Evolutionary conservation across 2,797 vertebrate genomes (phyloP).

Genomic region (Aselliscus stoliczkanus): DNA sequence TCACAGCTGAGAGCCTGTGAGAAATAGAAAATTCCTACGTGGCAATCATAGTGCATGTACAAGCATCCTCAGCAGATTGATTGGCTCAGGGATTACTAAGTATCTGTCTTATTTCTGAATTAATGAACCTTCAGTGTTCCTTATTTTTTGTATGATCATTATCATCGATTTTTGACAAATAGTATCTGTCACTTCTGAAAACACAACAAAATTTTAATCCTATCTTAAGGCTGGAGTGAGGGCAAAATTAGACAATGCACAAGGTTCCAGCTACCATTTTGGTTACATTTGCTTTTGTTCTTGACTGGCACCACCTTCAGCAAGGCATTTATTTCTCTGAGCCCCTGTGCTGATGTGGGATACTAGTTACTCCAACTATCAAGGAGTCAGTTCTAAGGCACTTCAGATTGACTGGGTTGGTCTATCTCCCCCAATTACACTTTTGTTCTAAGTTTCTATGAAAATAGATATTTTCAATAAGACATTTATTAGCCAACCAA

Average conservation of each 20-base stretch:
- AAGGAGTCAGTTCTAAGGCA: not conserved
- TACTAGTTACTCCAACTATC: not conserved
- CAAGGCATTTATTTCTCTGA: not conserved
- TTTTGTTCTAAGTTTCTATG: not conserved
- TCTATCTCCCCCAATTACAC: not conserved
- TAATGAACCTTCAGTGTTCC: not conserved
- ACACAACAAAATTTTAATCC: not conserved
- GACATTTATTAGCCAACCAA: not conserved
- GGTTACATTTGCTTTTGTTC: not conserved
- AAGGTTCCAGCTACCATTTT: not conserved
- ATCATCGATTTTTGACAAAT: not conserved
- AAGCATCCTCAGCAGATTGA: accelerated
- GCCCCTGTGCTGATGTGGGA: accelerated
- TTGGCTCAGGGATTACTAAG: not conserved
- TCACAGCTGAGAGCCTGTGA: not conserved
- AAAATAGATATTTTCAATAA: not conserved
- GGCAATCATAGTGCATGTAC: not conserved
- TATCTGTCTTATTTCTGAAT: not conserved
- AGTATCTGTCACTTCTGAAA: not conserved
- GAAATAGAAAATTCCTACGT: not conserved
- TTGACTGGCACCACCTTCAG: not conserved
- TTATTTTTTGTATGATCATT: not conserved
- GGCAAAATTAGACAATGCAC: not conserved
- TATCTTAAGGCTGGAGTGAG: not conserved
- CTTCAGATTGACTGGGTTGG: not conserved